phyloP scores from a whole-genome alignment of 64 coral and sea anemone species.

The Catalaphyllia jardinei region DNA sequence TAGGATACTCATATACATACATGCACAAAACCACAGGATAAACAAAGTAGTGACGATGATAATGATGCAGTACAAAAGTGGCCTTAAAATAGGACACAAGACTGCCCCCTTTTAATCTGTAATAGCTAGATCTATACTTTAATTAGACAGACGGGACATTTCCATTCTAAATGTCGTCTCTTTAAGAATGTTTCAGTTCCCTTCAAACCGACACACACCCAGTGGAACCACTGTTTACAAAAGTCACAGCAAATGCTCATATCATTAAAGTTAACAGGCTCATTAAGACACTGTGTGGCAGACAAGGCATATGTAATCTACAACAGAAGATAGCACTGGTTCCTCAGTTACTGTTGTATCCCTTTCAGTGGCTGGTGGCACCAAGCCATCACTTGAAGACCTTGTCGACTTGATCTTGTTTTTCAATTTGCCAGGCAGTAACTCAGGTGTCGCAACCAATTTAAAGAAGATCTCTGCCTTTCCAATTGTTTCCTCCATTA shows the following conservation, averaged over 20 bases:
- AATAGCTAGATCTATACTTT: background rate
- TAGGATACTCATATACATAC: no score
- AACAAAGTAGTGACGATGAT: no score
- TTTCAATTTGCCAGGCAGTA: constrained; percentile 2
- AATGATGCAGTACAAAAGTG: no score
- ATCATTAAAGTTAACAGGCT: background rate
- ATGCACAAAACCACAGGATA: no score
- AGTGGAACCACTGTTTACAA: background rate
- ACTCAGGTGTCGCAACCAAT: background rate
- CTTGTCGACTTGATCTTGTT: background rate
- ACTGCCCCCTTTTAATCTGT: no score
- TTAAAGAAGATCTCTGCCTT: background rate
- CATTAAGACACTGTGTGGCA: background rate
- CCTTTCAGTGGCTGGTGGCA: background rate
- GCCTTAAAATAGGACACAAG: no score
- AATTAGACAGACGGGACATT: background rate
- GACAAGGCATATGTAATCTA: background rate
- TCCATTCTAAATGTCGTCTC: background rate
- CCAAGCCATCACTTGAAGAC: background rate
- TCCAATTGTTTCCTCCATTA: background rate
- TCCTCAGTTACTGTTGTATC: background rate
- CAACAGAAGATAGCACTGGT: background rate
- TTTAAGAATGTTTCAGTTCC: background rate
- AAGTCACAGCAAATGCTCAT: constrained; percentile 9
- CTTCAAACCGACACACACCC: background rate